Conservation (phyloP, 30 jellyfish, hydroid and myxozoan genomes). For the Aurelia sp. region DNA sequence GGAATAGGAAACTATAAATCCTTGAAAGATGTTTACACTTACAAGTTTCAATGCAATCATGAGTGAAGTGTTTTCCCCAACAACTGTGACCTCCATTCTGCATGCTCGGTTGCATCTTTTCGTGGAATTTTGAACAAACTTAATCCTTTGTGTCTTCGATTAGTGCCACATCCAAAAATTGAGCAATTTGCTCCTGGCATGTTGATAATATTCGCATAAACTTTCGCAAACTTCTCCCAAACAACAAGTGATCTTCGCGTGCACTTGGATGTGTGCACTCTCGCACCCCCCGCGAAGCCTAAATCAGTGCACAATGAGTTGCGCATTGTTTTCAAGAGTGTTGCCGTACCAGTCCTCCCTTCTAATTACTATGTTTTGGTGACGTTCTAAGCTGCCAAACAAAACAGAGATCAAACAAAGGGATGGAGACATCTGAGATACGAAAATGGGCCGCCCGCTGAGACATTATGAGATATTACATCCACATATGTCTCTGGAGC, state of each 20-base stretch:
- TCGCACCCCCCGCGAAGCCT: too few relatives aligned
- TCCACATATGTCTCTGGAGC: too few relatives aligned
- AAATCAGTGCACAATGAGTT: too few relatives aligned
- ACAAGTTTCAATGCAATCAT: slow-evolving; percentile 9
- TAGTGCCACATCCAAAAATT: slow-evolving; percentile 24
- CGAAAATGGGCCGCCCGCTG: too few relatives aligned
- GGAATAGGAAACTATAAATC: slow-evolving; percentile 4
- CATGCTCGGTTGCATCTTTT: slow-evolving; percentile 5
- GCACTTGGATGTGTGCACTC: slow-evolving; percentile 2
- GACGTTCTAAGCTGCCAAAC: too few relatives aligned
- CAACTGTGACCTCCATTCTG: slow-evolving; percentile 17
- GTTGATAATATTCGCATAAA: slow-evolving; percentile 1
- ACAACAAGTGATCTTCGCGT: background rate
- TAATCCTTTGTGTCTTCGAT: slow-evolving; percentile 18
- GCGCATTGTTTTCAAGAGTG: too few relatives aligned
- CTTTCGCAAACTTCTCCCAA: slow-evolving; percentile 1
- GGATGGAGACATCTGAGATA: too few relatives aligned
- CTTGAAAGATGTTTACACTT: background rate
- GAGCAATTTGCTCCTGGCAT: slow-evolving; percentile 22
- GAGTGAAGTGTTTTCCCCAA: slow-evolving; percentile 30
- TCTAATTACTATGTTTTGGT: too few relatives aligned
- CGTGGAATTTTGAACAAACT: slow-evolving; percentile 17
- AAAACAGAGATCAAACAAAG: too few relatives aligned
- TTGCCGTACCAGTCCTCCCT: too few relatives aligned
- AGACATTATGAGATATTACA: too few relatives aligned